phyloP scores from a whole-genome alignment of 2,113 vertebrate species.

The Melanocharis versteri region DNA sequence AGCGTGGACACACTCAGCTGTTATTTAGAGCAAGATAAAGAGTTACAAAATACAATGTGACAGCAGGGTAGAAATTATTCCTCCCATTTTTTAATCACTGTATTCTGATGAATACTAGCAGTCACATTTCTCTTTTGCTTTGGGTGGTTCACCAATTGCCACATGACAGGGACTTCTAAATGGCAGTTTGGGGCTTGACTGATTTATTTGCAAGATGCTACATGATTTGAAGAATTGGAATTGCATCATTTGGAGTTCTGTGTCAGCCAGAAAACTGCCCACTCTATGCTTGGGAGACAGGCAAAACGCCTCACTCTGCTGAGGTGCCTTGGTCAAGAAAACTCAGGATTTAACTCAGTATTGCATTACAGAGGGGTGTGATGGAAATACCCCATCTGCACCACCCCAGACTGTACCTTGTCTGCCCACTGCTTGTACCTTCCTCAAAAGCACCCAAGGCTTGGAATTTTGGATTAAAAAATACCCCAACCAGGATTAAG shows the following conservation, averaged over 20 bases:
- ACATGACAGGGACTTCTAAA: background rate
- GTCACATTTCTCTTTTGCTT: background rate
- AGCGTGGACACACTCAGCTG: background rate
- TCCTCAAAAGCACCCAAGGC: background rate
- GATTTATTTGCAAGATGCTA: slow-evolving; percentile 22
- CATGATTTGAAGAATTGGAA: background rate
- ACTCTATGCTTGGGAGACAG: background rate
- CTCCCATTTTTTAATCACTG: background rate
- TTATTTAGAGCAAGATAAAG: background rate
- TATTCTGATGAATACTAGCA: background rate
- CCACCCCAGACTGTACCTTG: background rate
- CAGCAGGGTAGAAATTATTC: background rate
- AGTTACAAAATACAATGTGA: background rate
- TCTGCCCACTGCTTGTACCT: background rate
- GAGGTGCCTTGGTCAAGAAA: background rate
- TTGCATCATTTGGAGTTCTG: background rate
- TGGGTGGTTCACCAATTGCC: background rate
- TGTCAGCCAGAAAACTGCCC: background rate
- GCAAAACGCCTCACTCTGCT: background rate
- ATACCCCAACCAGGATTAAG: background rate
- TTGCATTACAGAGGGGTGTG: background rate
- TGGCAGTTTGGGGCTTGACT: background rate
- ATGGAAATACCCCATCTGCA: background rate
- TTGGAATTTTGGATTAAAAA: background rate
- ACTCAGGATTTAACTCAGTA: background rate